Percentiles rank a stretch among this genome's conserved stretches.
Evolutionary conservation across 2,113 vertebrate genomes (phyloP).

Genomic region (Gymnarchus niloticus): DNA sequence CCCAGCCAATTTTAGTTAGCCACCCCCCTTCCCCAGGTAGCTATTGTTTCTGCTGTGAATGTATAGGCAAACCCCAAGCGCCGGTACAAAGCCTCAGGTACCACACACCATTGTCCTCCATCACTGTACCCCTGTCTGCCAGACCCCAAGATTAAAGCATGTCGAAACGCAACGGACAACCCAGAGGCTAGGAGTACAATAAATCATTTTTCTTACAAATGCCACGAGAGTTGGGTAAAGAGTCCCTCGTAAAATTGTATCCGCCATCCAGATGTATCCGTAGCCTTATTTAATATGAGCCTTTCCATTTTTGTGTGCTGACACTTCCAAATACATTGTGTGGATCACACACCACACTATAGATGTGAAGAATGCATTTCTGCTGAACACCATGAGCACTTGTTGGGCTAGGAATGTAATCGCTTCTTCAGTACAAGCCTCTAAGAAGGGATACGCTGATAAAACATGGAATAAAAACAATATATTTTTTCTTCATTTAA

Average conservation of each 20-base stretch:
- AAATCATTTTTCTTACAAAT: conserved; percentile 40
- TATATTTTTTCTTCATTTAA: not conserved
- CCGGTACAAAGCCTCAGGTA: not conserved
- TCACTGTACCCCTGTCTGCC: not conserved
- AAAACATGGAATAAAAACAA: not conserved
- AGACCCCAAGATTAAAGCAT: not conserved
- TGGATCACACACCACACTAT: not conserved
- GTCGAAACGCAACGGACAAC: conserved; percentile 17
- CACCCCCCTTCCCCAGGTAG: not conserved
- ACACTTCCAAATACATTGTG: not conserved
- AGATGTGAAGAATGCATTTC: not conserved
- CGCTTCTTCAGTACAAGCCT: not conserved
- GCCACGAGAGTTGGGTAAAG: conserved; percentile 44
- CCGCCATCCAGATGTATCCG: conserved; percentile 17
- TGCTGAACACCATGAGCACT: not conserved
- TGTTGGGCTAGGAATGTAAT: not conserved
- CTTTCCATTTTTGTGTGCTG: not conserved
- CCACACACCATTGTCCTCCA: not conserved
- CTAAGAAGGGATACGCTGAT: not conserved
- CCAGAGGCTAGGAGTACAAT: not conserved
- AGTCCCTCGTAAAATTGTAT: conserved; percentile 40
- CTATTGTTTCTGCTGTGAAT: not conserved
- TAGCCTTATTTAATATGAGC: conserved; percentile 39
- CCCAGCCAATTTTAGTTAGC: not conserved
- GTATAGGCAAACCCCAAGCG: not conserved